Evolutionary conservation across 2,797 vertebrate species (phyloP).

Genomic region (Neolamprologus multifasciatus): DNA sequence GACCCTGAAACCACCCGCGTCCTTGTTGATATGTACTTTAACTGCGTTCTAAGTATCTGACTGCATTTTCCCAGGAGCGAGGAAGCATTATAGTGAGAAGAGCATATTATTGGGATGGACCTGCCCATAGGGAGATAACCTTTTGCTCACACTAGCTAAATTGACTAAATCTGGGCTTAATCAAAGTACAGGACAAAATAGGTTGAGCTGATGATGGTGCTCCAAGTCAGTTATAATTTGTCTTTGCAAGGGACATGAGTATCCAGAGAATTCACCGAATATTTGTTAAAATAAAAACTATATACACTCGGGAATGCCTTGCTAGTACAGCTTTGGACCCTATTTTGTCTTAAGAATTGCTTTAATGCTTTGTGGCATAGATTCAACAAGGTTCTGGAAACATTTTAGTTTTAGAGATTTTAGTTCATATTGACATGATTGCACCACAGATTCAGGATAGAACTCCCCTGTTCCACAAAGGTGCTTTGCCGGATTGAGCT

Average conservation of each 20-base stretch:
- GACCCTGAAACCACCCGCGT: constrained; percentile 19
- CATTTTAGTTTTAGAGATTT: neutral
- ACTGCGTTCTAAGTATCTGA: neutral
- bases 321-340: neutral
- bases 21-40: constrained; percentile 7
- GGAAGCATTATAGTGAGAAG: neutral
- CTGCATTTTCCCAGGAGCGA: neutral
- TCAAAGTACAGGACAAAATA: neutral
- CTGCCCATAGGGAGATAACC: neutral
- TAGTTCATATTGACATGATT: neutral
- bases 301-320: neutral
- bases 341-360: neutral
- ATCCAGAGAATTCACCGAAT: neutral
- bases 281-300: neutral
- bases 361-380: neutral
- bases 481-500: neutral
- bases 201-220: neutral
- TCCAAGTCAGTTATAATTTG: neutral
- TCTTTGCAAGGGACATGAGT: neutral
- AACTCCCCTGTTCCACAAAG: constrained; percentile 22
- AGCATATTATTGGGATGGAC: neutral
- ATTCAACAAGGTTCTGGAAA: neutral
- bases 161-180: neutral
- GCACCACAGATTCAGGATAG: neutral
- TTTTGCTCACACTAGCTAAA: neutral